Percentiles rank a stretch among this genome's conserved stretches.
Evolutionary conservation across 2,113 vertebrate genomes (phyloP).

Genomic region (Callospermophilus lateralis): DNA sequence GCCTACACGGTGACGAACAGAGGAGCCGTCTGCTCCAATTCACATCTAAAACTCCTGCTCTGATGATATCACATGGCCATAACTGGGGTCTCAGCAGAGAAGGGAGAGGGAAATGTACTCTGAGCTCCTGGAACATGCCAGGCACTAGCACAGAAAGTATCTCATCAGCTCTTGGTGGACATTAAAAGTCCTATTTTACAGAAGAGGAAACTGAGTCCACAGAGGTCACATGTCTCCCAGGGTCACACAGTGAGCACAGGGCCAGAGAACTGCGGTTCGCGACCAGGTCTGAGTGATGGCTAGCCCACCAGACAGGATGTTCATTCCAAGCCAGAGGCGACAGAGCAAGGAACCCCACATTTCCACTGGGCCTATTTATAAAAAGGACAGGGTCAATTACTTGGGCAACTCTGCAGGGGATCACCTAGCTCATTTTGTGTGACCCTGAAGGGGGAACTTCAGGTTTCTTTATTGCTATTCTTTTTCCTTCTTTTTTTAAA

Average conservation of each 20-base stretch:
- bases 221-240: not conserved
- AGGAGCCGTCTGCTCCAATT: slow-evolving; percentile 8
- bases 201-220: not conserved
- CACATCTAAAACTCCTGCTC: not conserved
- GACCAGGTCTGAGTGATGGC: not conserved
- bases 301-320: not conserved
- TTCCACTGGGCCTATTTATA: not conserved
- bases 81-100: not conserved
- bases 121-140: not conserved
- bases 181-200: not conserved
- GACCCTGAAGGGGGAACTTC: not conserved
- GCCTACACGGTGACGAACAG: slow-evolving; percentile 6
- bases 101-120: not conserved
- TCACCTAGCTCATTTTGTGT: not conserved
- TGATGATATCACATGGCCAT: not conserved
- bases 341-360: not conserved
- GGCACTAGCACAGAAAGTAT: not conserved
- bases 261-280: not conserved
- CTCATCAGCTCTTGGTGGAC: not conserved
- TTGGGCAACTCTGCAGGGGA: not conserved
- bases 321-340: not conserved
- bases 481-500: not conserved
- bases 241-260: not conserved
- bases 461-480: not conserved
- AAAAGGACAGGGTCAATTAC: not conserved